A percentile compares a stretch with the other conserved stretches of the same genome.
These are phyloP conservation scores for Rhincodon typus DNA, from an alignment of 2,797 vertebrate species.

Conservation along the genomic window DNA sequence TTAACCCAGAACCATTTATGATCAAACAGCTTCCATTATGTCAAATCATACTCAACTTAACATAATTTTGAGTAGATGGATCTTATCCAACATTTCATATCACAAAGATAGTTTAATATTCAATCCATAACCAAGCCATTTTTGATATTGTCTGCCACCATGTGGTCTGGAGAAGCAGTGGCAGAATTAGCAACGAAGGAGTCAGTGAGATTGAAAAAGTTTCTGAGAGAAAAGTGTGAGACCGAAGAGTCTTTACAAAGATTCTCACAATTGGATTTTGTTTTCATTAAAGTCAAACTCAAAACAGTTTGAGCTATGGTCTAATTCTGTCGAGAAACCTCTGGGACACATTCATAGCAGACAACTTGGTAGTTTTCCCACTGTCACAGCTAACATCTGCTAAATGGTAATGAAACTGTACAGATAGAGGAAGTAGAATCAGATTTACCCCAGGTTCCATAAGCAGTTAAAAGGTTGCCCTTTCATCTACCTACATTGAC, in stretches of 20 bases:
- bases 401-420: background rate
- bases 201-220: background rate
- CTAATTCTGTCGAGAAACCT: background rate
- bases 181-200: background rate
- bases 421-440: background rate
- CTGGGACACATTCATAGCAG: background rate
- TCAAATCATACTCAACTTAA: background rate
- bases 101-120: background rate
- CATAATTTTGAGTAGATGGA: background rate
- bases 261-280: background rate
- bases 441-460: background rate
- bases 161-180: background rate
- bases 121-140: background rate
- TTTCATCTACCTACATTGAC: background rate
- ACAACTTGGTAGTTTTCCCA: background rate
- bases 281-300: background rate
- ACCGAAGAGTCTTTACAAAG: background rate
- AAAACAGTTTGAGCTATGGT: background rate
- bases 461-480: background rate
- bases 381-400: background rate
- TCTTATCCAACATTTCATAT: background rate
- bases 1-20: background rate
- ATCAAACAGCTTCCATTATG: no score
- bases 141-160: slow-evolving; percentile 10
- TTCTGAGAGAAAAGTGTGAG: background rate